Evolutionary conservation across 1,140 invertebrate genomes (phyloP), one percentile per base, ranked within the genome.

Genomic region (Brachionus paranguensis): DNA sequence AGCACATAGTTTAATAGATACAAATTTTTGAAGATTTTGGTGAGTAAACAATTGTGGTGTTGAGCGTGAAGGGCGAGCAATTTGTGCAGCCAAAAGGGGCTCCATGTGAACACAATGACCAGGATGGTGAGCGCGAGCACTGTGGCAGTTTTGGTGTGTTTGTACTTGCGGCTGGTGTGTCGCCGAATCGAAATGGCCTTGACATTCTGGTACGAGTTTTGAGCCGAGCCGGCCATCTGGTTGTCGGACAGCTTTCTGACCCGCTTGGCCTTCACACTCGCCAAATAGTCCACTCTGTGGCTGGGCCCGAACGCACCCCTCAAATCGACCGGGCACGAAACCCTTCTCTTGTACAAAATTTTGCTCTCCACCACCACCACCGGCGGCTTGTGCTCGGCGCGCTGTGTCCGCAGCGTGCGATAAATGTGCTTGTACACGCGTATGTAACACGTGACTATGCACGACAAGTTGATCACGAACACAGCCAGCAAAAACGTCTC

Each of bases 341-440:
- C 37, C 20, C 68, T 41, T 43, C 68, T 72, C 12, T n/a, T 72
- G 10, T 72, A 43, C 68, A 72, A 20, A 8, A 43, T 24, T 3
- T 43, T 72, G n/a, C 14, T 41, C 33, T 37, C 5, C 5, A 7
- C 33, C 33, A 7, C 33, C 33, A 7, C 33, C 33, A 37, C 33
- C 33, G 27, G 1, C 3, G 33, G 33, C 33, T 37, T 37, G 33
- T 72, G n/a, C 3, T 72, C 37, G 17, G n/a, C 33, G 12, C 33
- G 68, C 17, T 72, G 68, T 10, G 17, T 72, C 1, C 37, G 68
- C n/a, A 37, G 11, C 17, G 29, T 72, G 1, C 17, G 33, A 12
- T 72, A 72, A 72, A 72, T 43, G n/a, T 72, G 37, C n/a, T 24
- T 72, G n/a, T 72, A 72, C 6, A 72, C 29, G 10, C 68, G 68